Conservation (phyloP, 2,113 vertebrate species). For the Misgurnus mizolepis region DNA sequence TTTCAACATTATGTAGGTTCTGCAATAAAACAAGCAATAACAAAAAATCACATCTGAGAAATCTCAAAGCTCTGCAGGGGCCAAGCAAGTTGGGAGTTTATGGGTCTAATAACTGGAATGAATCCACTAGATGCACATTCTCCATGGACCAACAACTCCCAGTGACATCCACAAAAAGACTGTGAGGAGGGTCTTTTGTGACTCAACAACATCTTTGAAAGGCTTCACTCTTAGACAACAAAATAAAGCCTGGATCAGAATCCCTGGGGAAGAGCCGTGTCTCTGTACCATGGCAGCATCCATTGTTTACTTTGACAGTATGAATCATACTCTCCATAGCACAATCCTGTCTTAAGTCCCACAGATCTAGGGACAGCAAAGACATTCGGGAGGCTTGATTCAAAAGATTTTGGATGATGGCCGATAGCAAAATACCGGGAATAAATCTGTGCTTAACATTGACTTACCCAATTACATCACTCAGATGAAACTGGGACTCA, state of each 20-base stretch:
- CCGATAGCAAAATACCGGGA: background rate
- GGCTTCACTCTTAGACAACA: constrained; percentile 19
- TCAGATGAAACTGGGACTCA: constrained; percentile 31
- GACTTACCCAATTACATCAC: constrained; percentile 26
- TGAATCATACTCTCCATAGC: constrained; percentile 40
- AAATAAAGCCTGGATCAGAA: constrained; percentile 34
- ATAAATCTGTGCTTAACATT: constrained; percentile 25
- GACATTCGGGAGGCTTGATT: constrained; percentile 20
- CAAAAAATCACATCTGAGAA: background rate
- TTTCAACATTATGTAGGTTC: no score
- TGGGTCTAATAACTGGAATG: background rate
- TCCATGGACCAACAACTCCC: constrained; percentile 27
- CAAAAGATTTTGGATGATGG: constrained; percentile 8
- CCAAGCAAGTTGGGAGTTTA: constrained; percentile 16
- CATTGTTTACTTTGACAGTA: constrained; percentile 41
- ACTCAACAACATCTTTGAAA: constrained; percentile 32
- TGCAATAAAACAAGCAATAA: no score
- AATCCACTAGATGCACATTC: constrained; percentile 33
- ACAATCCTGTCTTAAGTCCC: constrained; percentile 26
- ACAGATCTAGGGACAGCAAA: constrained; percentile 30
- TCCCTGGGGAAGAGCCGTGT: constrained; percentile 25
- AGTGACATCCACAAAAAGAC: constrained; percentile 23
- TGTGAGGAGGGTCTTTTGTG: constrained; percentile 23
- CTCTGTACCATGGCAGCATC: constrained; percentile 45
- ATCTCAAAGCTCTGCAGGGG: constrained; percentile 7